Evolutionary conservation across 2,888 invertebrate genomes (phyloP), one percentile per base, ranked within the genome.

Genomic region (Drosophila borborema): DNA sequence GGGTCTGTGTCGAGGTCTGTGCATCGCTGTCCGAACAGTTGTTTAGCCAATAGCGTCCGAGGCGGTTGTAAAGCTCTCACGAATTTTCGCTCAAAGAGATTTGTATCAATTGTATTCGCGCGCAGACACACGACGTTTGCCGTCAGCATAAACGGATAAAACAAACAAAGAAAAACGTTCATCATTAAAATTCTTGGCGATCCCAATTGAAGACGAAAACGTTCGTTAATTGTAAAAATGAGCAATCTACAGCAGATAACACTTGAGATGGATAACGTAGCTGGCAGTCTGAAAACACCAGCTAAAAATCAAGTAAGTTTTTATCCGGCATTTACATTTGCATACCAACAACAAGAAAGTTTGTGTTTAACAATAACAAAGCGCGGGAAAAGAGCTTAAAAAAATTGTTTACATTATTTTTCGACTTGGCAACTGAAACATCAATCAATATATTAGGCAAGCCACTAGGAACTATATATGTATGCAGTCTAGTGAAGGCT

Each of bases 1-100:
- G 51, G 64, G 3, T 56, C 31, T 59, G 18, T 38, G 18, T 63
- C 48, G 43, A 36, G 14, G 43, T n/a, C 23, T 16, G 43, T 59
- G 58, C 64, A 28, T 28, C 40, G 28, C 40, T 28, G 53, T 20
- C 16, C 28, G 28, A 12, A 12, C 81, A 87, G 87, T 85, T 77
- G 72, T 48, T 51, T 63, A 62, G 53, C 61, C 54, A 81, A 82
- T 71, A 81, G 81, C 88, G 86, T 85, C 73, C 77, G 28, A 70
- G 63, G 41, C 73, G 66, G 84, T 82, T 63, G 70, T 56, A 31
- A 31, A 60, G n/a, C 48, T 64, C 83, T 81, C 88, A 75, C 74
- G 77, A 82, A 40, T 85, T 51, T 85, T 80, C 46, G 63, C 14
- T 23, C 9, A 49, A 49, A 45, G 46, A 41, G 65, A 81, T 70